Conservation (phyloP, 1,140 invertebrate species). For the Bathynomus jamesi region DNA sequence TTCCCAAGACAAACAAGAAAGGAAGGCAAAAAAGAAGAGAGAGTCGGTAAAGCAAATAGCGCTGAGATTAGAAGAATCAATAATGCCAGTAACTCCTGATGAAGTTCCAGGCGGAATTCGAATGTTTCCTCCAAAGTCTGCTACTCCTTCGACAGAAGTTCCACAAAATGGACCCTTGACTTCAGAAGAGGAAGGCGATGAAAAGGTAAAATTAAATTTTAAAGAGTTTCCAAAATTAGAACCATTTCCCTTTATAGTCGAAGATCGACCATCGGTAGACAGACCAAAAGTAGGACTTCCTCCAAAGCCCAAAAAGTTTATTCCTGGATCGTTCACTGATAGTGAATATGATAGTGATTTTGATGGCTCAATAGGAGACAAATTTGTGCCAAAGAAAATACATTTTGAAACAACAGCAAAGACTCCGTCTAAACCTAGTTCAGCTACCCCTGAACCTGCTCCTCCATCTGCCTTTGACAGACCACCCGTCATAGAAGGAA, state of each 20-base stretch:
- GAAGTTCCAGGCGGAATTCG: slow-evolving; percentile 58
- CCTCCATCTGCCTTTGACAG: slow-evolving; percentile 31
- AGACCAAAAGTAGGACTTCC: slow-evolving; percentile 40
- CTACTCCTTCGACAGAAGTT: slow-evolving; percentile 18
- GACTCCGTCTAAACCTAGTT: slow-evolving; percentile 6
- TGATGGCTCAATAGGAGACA: slow-evolving; percentile 42
- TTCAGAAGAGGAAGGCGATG: slow-evolving; percentile 19
- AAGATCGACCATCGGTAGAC: slow-evolving; percentile 25
- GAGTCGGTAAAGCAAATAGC: slow-evolving; percentile 55
- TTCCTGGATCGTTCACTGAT: slow-evolving; percentile 58
- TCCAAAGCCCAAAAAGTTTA: slow-evolving; percentile 56
- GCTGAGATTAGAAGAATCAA: slow-evolving; percentile 55
- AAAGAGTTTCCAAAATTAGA: slow-evolving; percentile 35
- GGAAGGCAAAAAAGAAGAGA: slow-evolving; percentile 38
- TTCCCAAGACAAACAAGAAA: slow-evolving; percentile 18
- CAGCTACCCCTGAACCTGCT: slow-evolving; percentile 18
- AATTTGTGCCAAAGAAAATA: slow-evolving; percentile 25
- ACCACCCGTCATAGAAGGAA: slow-evolving; percentile 27
- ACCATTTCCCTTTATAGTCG: slow-evolving; percentile 32
- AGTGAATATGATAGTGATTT: slow-evolving; percentile 68
- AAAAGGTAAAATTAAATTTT: slow-evolving; percentile 5
- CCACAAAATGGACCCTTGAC: slow-evolving; percentile 24
- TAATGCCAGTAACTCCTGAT: slow-evolving; percentile 49
- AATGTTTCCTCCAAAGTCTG: slow-evolving; percentile 48
- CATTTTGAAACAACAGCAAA: slow-evolving; percentile 25